These are phyloP conservation scores for Drosophila watanabei DNA, from an alignment of 1,140 invertebrate genomes.

Conservation along the genomic window DNA sequence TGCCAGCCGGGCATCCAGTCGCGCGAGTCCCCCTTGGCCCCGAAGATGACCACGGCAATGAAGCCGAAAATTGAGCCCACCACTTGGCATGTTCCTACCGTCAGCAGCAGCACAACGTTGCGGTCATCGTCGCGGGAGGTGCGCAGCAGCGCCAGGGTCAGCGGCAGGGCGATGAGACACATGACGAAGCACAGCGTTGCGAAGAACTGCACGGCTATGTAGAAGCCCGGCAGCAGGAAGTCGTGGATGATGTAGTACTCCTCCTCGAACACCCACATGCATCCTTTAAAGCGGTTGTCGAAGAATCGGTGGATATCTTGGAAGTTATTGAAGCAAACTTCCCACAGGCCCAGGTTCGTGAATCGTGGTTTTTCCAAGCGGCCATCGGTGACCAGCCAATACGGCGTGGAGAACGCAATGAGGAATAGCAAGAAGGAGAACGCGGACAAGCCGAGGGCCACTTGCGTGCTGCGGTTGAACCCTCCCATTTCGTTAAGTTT, in stretches of 20 bases:
- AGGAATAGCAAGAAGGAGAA: conserved; percentile 92
- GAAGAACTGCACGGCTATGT: conserved; percentile 96
- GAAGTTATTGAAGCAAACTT: conserved; percentile 95
- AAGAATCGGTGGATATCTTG: conserved; percentile 93
- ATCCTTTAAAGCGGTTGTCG: conserved; percentile 92
- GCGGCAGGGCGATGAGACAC: conserved; percentile 90
- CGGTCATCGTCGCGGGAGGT: conserved; percentile 92
- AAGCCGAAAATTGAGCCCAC: conserved; percentile 91
- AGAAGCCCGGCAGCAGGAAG: conserved; percentile 94
- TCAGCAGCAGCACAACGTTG: conserved; percentile 90
- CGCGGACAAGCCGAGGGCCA: conserved; percentile 89
- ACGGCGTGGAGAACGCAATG: conserved; percentile 95
- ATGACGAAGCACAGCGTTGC: conserved; percentile 94
- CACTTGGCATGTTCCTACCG: conserved; percentile 90
- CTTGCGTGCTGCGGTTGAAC: conserved; percentile 90
- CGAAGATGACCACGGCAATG: conserved; percentile 90
- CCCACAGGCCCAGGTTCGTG: conserved; percentile 95
- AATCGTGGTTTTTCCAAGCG: conserved; percentile 92
- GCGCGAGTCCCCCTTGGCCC: conserved; percentile 94
- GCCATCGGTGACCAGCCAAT: conserved; percentile 96
- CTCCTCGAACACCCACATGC: conserved; percentile 97
- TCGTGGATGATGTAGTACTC: conserved; percentile 96
- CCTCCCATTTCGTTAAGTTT: conserved; percentile 82
- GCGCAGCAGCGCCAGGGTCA: conserved; percentile 90
- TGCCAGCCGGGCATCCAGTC: conserved; percentile 99